Evolutionary conservation across 2,888 invertebrate genomes (phyloP).

Genomic region (Brenthis daphne): DNA sequence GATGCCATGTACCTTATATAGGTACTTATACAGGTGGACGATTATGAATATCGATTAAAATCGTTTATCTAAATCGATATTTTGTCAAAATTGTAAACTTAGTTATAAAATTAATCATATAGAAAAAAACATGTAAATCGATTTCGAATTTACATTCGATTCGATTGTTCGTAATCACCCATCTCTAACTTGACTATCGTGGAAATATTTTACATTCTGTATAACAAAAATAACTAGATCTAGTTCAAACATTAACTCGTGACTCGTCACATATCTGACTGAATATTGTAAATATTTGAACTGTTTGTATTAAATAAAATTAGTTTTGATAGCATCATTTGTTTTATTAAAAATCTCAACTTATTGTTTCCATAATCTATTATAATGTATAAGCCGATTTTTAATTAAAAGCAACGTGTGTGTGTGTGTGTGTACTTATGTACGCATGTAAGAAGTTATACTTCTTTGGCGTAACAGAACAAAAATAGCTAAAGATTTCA

Average conservation of each 20-base stretch:
- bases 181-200: background rate
- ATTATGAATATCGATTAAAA: constrained; percentile 12
- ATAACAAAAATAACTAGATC: too few species aligned
- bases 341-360: constrained; percentile 13
- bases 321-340: constrained; percentile 55
- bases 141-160: background rate
- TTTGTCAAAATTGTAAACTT: background rate
- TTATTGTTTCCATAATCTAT: too few species aligned
- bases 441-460: too few species aligned
- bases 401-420: too few species aligned
- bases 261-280: constrained; percentile 64
- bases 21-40: constrained; percentile 28
- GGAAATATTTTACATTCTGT: too few species aligned
- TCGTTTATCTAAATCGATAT: background rate
- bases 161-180: background rate
- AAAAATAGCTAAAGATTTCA: too few species aligned
- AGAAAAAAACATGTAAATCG: background rate
- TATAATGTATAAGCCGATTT: too few species aligned
- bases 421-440: too few species aligned
- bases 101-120: background rate
- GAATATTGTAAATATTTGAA: constrained; percentile 76
- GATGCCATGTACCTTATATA: constrained; percentile 63
- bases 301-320: constrained; percentile 73
- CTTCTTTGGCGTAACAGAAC: too few species aligned
- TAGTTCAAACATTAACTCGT: constrained; percentile 11